These are phyloP conservation scores for Chelonus formosanus DNA, from an alignment of 2,888 invertebrate species.

Conservation along the genomic window DNA sequence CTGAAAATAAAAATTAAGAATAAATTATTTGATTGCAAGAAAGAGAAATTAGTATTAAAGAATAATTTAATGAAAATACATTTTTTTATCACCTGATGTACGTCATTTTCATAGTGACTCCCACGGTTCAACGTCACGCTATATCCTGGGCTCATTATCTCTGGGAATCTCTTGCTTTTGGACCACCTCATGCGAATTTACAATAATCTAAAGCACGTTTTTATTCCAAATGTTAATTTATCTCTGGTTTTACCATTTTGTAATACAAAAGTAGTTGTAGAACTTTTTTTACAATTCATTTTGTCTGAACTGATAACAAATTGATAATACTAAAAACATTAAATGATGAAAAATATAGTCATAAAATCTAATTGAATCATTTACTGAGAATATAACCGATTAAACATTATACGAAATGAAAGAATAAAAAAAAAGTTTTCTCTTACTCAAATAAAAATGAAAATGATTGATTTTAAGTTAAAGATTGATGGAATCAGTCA, in stretches of 20 bases:
- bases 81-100: constrained; percentile 13
- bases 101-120: constrained; percentile 32
- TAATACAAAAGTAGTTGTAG: background rate
- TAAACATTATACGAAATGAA: too few species aligned
- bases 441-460: too few species aligned
- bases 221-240: background rate
- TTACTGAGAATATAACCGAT: too few species aligned
- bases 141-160: constrained; percentile 28
- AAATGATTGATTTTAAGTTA: too few species aligned
- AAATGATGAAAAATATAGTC: too few species aligned
- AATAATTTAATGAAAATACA: background rate
- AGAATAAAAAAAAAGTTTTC: too few species aligned
- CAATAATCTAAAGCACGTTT: constrained; percentile 7
- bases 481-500: too few species aligned
- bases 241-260: background rate
- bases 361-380: too few species aligned
- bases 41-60: background rate
- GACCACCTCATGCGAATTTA: constrained; percentile 22
- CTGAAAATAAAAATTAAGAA: too few species aligned
- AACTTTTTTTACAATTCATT: too few species aligned
- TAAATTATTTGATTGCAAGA: background rate
- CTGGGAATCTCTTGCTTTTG: constrained; percentile 19
- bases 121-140: constrained; percentile 34
- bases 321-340: too few species aligned
- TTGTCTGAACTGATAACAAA: too few species aligned